Percentiles rank a stretch among this genome's conserved stretches.
Evolutionary conservation across 2,888 invertebrate species (phyloP).

Genomic region (Nemotelus pantherinus): DNA sequence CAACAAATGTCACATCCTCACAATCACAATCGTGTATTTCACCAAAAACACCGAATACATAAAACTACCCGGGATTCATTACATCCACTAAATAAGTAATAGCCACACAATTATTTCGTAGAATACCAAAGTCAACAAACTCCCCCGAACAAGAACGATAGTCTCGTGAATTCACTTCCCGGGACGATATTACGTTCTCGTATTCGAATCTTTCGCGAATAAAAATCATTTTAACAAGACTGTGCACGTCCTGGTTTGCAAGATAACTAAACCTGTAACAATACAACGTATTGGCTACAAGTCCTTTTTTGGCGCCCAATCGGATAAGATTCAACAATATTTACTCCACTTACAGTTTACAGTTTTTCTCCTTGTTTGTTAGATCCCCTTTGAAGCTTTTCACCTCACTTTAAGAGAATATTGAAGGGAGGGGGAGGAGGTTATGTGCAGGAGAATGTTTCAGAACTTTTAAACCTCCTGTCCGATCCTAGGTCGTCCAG

Average conservation of each 20-base stretch:
- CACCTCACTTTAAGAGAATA: neutral
- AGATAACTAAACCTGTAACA: conserved; percentile 28
- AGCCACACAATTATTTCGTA: too few relatives aligned
- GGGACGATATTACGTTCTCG: neutral
- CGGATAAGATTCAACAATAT: conserved; percentile 26
- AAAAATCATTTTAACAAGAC: neutral
- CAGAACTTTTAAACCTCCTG: too few relatives aligned
- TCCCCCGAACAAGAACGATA: neutral
- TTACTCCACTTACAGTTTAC: neutral
- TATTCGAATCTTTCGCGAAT: neutral
- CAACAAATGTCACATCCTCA: too few relatives aligned
- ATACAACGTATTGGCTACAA: conserved; percentile 5
- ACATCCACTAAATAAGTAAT: too few relatives aligned
- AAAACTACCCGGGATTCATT: too few relatives aligned
- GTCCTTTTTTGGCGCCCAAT: conserved; percentile 36
- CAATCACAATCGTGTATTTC: too few relatives aligned
- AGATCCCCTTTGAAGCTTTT: neutral
- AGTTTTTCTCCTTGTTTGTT: neutral
- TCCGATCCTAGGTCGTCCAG: neutral
- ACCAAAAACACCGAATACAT: too few relatives aligned
- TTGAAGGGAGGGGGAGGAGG: neutral
- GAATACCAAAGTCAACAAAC: too few relatives aligned
- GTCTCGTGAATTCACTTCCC: neutral
- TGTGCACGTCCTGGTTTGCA: conserved; percentile 5
- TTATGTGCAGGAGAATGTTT: too few relatives aligned